Conservation (phyloP, 1,140 invertebrate genomes). For the Zeugodacus cucurbitae region DNA sequence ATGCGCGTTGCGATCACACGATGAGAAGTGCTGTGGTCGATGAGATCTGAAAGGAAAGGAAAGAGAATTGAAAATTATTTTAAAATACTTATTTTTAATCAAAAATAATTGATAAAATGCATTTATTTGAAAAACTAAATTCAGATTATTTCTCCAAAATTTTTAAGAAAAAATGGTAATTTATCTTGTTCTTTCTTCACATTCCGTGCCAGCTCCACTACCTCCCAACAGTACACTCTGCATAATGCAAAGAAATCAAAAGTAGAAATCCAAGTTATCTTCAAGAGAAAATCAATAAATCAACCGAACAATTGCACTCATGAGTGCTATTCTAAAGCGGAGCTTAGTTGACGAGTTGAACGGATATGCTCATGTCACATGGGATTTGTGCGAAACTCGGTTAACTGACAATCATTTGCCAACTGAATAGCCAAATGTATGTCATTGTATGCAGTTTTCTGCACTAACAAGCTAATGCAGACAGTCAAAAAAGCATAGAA, state of each 20-base stretch:
- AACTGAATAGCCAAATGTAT: neutral
- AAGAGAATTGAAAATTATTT: neutral
- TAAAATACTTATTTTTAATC: neutral
- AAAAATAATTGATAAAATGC: neutral
- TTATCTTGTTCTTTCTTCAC: too few relatives aligned
- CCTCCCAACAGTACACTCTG: too few relatives aligned
- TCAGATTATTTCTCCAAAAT: too few relatives aligned
- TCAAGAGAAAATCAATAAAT: neutral
- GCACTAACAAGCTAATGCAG: neutral
- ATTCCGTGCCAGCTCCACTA: too few relatives aligned
- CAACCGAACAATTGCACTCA: neutral
- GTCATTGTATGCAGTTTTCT: neutral
- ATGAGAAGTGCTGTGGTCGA: neutral
- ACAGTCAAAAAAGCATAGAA: neutral
- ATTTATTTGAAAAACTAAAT: too few relatives aligned
- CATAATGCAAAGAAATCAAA: too few relatives aligned
- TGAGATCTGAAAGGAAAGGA: neutral
- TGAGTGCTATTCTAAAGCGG: neutral
- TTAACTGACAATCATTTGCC: neutral
- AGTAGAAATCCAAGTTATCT: too few relatives aligned
- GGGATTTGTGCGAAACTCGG: slow-evolving; percentile 10
- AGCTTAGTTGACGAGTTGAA: neutral
- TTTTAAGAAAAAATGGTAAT: too few relatives aligned
- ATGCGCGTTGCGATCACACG: neutral
- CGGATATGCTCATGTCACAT: neutral